phyloP scores from a whole-genome alignment of 2,888 invertebrate species.

The Epinotia bilunana region DNA sequence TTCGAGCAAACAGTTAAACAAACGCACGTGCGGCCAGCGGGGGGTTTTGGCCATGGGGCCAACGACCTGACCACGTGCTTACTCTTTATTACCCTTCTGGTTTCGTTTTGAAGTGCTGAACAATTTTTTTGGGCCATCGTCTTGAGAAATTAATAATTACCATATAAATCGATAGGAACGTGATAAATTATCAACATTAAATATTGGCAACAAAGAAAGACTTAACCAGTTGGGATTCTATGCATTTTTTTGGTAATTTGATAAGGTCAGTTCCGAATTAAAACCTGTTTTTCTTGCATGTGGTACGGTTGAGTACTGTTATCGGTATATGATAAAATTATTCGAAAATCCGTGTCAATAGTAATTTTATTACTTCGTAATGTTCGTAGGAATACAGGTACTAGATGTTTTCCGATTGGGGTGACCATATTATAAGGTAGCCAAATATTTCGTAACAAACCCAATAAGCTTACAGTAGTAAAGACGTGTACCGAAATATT shows the following conservation, averaged over 20 bases:
- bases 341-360: conserved; percentile 6
- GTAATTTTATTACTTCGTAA: conserved; percentile 16
- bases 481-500: no score
- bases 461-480: no score
- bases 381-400: background rate
- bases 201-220: background rate
- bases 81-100: conserved; percentile 58
- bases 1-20: conserved; percentile 60
- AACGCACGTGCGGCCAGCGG: conserved; percentile 64
- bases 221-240: background rate
- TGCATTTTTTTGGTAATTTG: conserved; percentile 4
- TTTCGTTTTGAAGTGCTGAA: conserved; percentile 39
- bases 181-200: background rate
- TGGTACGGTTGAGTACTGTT: background rate
- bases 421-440: background rate
- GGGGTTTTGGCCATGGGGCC: conserved; percentile 65
- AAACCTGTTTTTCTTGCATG: background rate
- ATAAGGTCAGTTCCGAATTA: background rate
- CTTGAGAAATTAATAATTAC: conserved; percentile 34
- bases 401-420: background rate
- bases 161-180: conserved; percentile 30
- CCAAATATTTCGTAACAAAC: no score
- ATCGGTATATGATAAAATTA: background rate
- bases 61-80: conserved; percentile 68
- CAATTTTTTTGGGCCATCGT: conserved; percentile 35